Conservation (phyloP, 1,140 invertebrate genomes). For the Gonatopus flavifemur region DNA sequence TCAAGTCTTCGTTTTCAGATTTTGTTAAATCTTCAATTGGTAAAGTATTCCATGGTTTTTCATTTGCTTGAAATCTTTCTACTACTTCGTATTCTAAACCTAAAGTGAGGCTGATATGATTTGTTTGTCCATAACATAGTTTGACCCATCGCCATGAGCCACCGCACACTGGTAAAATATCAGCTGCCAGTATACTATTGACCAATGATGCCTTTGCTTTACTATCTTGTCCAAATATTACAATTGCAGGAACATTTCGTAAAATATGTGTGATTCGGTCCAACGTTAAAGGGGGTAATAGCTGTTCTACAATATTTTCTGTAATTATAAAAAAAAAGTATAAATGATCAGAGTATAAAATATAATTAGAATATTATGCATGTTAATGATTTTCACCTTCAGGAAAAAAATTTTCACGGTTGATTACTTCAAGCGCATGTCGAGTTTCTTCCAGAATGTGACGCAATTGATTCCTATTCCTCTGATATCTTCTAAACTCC, state of each 20-base stretch:
- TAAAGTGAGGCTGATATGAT: conserved; percentile 69
- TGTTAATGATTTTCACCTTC: conserved; percentile 58
- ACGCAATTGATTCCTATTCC: conserved; percentile 57
- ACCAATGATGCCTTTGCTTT: conserved; percentile 71
- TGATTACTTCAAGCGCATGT: conserved; percentile 66
- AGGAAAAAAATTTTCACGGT: conserved; percentile 63
- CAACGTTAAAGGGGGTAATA: conserved; percentile 57
- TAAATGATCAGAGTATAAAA: neutral
- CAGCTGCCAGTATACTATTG: conserved; percentile 70
- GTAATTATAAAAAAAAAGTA: conserved; percentile 27
- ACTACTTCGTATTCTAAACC: conserved; percentile 78
- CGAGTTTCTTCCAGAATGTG: conserved; percentile 70
- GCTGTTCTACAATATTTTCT: conserved; percentile 57
- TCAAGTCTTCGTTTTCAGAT: conserved; percentile 59
- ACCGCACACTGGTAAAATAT: conserved; percentile 64
- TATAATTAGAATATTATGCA: neutral
- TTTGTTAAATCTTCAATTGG: conserved; percentile 68
- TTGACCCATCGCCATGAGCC: conserved; percentile 71
- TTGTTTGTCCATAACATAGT: conserved; percentile 69
- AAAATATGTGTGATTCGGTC: conserved; percentile 58
- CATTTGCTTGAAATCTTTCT: conserved; percentile 64
- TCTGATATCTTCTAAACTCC: conserved; percentile 60
- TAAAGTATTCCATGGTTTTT: conserved; percentile 64
- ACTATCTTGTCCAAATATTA: conserved; percentile 71
- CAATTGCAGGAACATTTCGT: conserved; percentile 60